Evolutionary conservation across 2,888 invertebrate species (phyloP).

Genomic region (Alentia gelatinosa): DNA sequence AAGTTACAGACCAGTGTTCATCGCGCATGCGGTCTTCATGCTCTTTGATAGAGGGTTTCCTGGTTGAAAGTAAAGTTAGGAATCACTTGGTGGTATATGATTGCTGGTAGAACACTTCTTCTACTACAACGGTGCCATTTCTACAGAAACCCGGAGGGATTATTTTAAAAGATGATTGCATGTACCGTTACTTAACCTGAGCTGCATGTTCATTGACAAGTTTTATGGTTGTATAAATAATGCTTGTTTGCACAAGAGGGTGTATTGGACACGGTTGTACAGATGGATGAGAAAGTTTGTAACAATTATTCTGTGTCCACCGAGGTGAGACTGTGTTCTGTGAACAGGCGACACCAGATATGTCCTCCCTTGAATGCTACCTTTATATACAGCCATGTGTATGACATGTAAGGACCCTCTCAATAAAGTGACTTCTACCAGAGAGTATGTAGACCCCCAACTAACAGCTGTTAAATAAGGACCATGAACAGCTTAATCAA

Average conservation of each 20-base stretch:
- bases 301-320: background rate
- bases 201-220: background rate
- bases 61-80: background rate
- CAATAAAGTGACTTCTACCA: constrained; percentile 24
- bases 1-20: constrained; percentile 25
- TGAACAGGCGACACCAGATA: background rate
- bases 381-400: background rate
- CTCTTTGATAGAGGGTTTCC: constrained; percentile 36
- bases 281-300: background rate
- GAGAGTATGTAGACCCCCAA: constrained; percentile 30
- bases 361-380: background rate
- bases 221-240: background rate
- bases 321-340: background rate
- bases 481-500: constrained; percentile 20
- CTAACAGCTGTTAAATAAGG: background rate
- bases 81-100: background rate
- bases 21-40: constrained; percentile 15
- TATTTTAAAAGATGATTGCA: background rate
- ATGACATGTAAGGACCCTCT: constrained; percentile 1
- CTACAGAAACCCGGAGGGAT: background rate
- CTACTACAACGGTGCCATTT: background rate
- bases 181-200: background rate
- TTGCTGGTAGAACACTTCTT: background rate
- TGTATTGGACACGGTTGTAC: background rate
- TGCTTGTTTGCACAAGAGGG: background rate